Evolutionary conservation across 2,797 vertebrate genomes (phyloP).

Genomic region (Carcharodon carcharias): DNA sequence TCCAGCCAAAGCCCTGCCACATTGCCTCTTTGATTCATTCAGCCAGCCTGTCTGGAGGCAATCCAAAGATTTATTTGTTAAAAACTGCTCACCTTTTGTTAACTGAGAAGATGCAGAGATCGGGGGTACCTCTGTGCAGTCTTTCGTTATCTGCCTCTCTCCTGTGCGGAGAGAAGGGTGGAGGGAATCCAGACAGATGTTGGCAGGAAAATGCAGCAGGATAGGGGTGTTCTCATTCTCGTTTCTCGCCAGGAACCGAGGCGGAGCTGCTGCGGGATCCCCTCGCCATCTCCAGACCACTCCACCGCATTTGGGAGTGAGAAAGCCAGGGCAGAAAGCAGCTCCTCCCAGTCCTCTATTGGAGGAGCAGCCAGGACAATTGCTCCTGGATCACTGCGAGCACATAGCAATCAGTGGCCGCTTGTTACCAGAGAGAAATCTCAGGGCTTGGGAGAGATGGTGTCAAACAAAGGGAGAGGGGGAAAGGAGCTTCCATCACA

Average conservation of each 20-base stretch:
- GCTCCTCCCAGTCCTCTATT: too few relatives aligned
- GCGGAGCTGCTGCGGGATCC: not conserved
- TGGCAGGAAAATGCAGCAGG: not conserved
- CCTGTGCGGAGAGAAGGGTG: not conserved
- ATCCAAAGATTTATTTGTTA: not conserved
- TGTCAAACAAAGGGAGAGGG: not conserved
- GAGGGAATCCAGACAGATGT: not conserved
- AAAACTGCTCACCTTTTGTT: constrained; percentile 23
- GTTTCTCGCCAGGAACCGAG: not conserved
- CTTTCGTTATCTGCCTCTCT: not conserved
- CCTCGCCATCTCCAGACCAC: not conserved
- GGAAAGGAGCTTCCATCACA: not conserved
- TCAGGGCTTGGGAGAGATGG: not conserved
- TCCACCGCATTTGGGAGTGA: not conserved
- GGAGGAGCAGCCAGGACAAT: not conserved
- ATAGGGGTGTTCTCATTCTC: not conserved
- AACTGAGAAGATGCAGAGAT: not conserved
- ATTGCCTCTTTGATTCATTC: not conserved
- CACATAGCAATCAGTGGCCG: too few relatives aligned
- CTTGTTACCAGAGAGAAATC: not conserved
- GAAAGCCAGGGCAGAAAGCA: too few relatives aligned
- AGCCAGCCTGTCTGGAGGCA: not conserved
- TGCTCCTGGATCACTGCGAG: not conserved
- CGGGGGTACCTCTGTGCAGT: not conserved
- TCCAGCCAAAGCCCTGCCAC: not conserved